Evolutionary conservation across 2,888 invertebrate species (phyloP).

Genomic region (Tiliacea citrago): DNA sequence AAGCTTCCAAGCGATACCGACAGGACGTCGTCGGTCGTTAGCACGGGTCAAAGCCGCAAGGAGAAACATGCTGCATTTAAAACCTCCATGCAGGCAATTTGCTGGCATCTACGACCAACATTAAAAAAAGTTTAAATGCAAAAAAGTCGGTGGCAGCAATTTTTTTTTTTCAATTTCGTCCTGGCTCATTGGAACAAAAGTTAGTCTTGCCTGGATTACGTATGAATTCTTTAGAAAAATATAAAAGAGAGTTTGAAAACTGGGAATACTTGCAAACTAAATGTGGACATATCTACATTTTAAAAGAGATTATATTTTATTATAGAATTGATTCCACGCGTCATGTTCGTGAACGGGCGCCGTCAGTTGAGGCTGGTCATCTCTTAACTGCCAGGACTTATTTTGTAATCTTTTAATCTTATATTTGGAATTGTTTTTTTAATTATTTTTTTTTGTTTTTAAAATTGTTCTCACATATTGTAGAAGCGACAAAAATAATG

Average conservation of each 20-base stretch:
- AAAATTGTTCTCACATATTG: too few species aligned
- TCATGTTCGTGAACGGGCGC: too few species aligned
- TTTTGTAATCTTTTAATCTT: too few species aligned
- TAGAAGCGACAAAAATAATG: too few species aligned
- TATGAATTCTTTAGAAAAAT: constrained; percentile 13
- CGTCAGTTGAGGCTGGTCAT: too few species aligned
- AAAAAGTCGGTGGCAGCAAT: neutral
- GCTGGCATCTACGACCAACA: constrained; percentile 36
- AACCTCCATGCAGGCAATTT: constrained; percentile 45
- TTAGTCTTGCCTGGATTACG: neutral
- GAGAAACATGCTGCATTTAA: constrained; percentile 49
- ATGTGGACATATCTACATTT: too few species aligned
- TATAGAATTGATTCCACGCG: too few species aligned
- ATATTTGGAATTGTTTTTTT: too few species aligned
- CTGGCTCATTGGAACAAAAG: constrained; percentile 22
- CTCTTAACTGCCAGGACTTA: too few species aligned
- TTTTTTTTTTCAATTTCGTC: constrained; percentile 19
- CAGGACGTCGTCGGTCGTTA: constrained; percentile 28
- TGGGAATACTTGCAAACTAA: neutral
- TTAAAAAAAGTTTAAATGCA: constrained; percentile 29
- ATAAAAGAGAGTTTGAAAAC: constrained; percentile 9
- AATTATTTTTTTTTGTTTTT: too few species aligned
- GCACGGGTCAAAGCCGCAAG: constrained; percentile 52
- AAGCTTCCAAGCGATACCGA: constrained; percentile 13
- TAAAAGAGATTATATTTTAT: neutral